Percentiles rank a stretch among this genome's conserved stretches.
Conservation (phyloP, 1,140 invertebrate species). For the Polypedilum pembai region DNA sequence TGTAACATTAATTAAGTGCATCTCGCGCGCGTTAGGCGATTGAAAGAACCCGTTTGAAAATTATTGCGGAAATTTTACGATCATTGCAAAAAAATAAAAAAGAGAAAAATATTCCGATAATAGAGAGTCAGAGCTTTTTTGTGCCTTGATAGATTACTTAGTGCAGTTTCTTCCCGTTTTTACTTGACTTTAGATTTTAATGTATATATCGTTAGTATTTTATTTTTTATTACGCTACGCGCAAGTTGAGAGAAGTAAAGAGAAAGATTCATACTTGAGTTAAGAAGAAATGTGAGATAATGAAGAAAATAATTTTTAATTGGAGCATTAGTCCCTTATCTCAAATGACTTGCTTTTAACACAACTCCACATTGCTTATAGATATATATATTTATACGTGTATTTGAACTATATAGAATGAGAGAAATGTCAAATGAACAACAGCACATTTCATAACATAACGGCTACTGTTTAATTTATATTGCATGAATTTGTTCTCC, state of each 20-base stretch:
- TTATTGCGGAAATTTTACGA: constrained; percentile 7
- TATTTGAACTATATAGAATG: neutral
- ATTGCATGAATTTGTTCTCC: neutral
- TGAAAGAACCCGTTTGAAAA: neutral
- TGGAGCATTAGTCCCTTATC: constrained; percentile 10
- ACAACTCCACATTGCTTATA: neutral
- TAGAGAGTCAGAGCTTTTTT: neutral
- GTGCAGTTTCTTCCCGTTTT: neutral
- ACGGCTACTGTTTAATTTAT: neutral
- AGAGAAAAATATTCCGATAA: neutral
- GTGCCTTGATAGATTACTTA: constrained; percentile 10
- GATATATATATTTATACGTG: neutral
- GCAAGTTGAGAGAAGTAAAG: neutral
- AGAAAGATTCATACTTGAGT: neutral
- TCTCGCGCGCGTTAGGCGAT: neutral
- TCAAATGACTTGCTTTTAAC: neutral
- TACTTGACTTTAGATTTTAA: neutral
- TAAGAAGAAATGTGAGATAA: constrained; percentile 2
- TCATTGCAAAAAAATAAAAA: too few relatives aligned
- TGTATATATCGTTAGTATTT: neutral
- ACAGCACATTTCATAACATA: neutral
- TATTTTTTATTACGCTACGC: neutral
- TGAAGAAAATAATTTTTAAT: constrained; percentile 14
- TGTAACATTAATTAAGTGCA: constrained; percentile 13
- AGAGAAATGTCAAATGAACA: neutral